Evolutionary conservation across 1,140 invertebrate species (phyloP).

Genomic region (Mylabris phalerata): DNA sequence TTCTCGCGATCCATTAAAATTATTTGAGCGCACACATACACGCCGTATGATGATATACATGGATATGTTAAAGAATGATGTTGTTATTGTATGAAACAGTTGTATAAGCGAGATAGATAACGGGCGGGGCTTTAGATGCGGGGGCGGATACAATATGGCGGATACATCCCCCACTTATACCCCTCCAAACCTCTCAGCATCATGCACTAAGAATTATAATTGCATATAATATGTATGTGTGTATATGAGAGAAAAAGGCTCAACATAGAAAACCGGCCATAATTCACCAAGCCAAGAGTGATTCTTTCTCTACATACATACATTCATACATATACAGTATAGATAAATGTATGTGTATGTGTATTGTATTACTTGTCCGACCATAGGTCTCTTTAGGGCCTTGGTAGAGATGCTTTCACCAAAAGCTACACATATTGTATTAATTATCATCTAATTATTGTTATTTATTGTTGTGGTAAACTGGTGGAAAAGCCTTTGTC

Average conservation of each 20-base stretch:
- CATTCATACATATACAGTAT: neutral
- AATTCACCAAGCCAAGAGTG: constrained; percentile 14
- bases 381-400: neutral
- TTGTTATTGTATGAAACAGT: constrained; percentile 11
- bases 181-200: constrained; percentile 31
- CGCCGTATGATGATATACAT: constrained; percentile 32
- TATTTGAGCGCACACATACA: constrained; percentile 33
- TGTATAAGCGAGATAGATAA: constrained; percentile 23
- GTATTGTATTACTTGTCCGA: neutral
- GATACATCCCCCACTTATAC: constrained; percentile 36
- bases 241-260: constrained; percentile 20
- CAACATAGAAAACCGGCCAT: constrained; percentile 12
- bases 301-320: constrained; percentile 3
- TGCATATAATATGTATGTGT: constrained; percentile 39
- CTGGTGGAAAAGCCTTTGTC: constrained; percentile 14
- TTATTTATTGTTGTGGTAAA: constrained; percentile 22
- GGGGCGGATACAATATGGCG: constrained; percentile 45
- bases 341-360: neutral
- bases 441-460: constrained; percentile 27
- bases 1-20: constrained; percentile 39
- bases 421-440: constrained; percentile 19
- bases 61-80: constrained; percentile 16
- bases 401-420: neutral
- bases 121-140: constrained; percentile 37
- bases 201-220: constrained; percentile 41